A percentile compares a stretch with the other conserved stretches of the same genome.
These are phyloP conservation scores for Gallinago nigripennis DNA, from an alignment of 2,797 vertebrate genomes.

Conservation along the genomic window DNA sequence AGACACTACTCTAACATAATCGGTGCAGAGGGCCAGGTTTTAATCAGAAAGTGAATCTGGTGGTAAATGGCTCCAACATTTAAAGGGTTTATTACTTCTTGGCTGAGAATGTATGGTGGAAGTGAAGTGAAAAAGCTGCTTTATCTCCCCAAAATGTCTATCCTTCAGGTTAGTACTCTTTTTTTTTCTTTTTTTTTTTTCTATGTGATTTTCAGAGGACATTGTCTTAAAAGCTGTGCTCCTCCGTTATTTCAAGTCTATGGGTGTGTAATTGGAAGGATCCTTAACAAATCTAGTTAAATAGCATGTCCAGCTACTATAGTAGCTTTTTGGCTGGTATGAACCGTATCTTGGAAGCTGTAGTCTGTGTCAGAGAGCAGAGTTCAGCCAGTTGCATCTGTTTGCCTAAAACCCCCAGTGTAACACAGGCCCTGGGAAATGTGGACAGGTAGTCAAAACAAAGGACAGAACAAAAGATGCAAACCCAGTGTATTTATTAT, in stretches of 20 bases:
- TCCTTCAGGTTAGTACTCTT: neutral
- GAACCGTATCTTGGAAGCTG: neutral
- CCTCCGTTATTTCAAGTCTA: neutral
- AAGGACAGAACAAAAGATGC: neutral
- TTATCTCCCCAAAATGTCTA: neutral
- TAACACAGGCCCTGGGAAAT: neutral
- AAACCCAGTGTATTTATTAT: neutral
- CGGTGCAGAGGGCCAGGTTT: neutral
- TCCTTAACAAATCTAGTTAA: neutral
- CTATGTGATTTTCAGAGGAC: neutral
- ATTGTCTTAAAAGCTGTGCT: neutral
- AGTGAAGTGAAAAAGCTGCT: neutral
- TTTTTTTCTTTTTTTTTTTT: neutral
- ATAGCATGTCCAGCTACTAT: neutral
- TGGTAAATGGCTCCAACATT: fast-evolving
- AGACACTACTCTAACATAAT: neutral
- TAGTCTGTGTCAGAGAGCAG: neutral
- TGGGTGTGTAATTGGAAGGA: neutral
- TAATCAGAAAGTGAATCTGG: neutral
- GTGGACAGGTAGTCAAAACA: neutral
- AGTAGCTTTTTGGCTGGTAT: neutral
- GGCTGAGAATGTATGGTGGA: neutral
- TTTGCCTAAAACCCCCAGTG: neutral
- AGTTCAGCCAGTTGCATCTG: neutral
- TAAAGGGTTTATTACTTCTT: neutral